phyloP scores from a whole-genome alignment of 2,888 invertebrate genomes.

The Stenodera caucasica region DNA sequence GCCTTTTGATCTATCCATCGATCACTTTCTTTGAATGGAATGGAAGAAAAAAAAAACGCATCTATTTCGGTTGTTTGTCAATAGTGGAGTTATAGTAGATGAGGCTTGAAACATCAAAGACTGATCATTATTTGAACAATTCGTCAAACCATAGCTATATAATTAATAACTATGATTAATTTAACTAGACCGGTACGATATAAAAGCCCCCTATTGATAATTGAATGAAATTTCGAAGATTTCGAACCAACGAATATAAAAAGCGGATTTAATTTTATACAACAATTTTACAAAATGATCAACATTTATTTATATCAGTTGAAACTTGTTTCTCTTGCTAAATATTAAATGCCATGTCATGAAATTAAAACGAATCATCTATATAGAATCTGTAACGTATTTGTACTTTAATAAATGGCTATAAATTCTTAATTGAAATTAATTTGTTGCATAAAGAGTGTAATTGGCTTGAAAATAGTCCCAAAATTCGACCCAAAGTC shows the following conservation, averaged over 20 bases:
- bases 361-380: conserved; percentile 9
- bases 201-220: background rate
- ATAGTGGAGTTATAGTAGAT: no score
- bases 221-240: background rate
- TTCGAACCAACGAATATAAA: no score
- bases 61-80: no score
- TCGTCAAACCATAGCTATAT: background rate
- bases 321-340: background rate
- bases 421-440: conserved; percentile 5
- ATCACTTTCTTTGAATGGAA: background rate
- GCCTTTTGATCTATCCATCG: background rate
- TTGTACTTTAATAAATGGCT: background rate
- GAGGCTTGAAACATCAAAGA: background rate
- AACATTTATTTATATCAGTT: background rate
- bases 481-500: no score
- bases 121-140: background rate
- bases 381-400: conserved; percentile 9
- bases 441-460: background rate
- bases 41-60: no score
- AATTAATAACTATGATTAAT: no score
- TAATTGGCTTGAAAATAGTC: no score
- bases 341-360: conserved; percentile 1
- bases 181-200: background rate
- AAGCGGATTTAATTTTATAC: background rate
- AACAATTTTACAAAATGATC: background rate